Base-by-base conservation (phyloP, 2,888 invertebrate species). In the Mimachlamys varia region DNA sequence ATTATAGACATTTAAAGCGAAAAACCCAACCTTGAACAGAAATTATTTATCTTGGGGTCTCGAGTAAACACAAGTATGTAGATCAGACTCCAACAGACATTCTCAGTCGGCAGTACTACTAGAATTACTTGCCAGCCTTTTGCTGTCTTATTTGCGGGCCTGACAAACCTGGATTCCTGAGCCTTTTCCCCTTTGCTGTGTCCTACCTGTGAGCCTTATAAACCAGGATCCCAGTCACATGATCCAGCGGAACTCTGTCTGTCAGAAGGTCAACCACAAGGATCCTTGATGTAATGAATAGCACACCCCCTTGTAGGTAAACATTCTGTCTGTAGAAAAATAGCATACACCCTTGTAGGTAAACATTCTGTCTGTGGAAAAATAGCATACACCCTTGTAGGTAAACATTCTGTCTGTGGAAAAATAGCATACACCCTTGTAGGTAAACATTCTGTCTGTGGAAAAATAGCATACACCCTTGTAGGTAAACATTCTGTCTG, bases 401-500 rank as follows among this genome's bases (percentile, higher is more conserved):
- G 97, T 99, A 99, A 87, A 98, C 97, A 90, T 95, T 93, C 89
- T 96, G 95, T 90, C 96, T 95, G 93, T 87, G 93, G 94, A n/a
- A n/a, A n/a, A n/a, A n/a, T n/a, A n/a, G n/a, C n/a, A n/a, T n/a
- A n/a, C n/a, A n/a, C n/a, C n/a, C n/a, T n/a, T n/a, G n/a, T n/a
- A n/a, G n/a, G n/a, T n/a, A n/a, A n/a, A n/a, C n/a, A 99, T 97
- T 93, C 99, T 97, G 92, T 98, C 98, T 96, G 99, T 99, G 90
- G 99, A 97, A 94, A 99, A 99, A 99, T 95, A 99, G 98, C 90
- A 99, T 98, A 4, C 99, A 99, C 89, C 99, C 99, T 94, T 98
- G 98, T 92, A 98, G 97, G 97, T 99, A 99, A 87, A 98, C 97
- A 90, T 95, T 93, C 89, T 96, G 95, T 90, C 96, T 95, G 93